Conservation (phyloP, 2,888 invertebrate genomes). For the Leptinotarsa tumamoca region DNA sequence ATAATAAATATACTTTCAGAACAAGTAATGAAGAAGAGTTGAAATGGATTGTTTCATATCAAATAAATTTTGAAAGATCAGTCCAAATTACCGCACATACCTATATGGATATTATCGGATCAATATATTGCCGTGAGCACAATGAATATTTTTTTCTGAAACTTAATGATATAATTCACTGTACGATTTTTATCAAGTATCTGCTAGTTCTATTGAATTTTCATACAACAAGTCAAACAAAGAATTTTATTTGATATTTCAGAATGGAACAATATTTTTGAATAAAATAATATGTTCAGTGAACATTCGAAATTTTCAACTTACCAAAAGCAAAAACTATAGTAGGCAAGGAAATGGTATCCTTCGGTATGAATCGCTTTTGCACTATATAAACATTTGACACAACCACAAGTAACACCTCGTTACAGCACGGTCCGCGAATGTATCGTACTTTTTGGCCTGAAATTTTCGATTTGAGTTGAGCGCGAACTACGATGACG, state of each 20-base stretch:
- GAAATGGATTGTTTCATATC: too few relatives aligned
- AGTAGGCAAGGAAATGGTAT: not conserved
- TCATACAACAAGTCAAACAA: not conserved
- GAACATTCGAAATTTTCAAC: not conserved
- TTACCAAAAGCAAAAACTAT: not conserved
- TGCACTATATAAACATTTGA: constrained; percentile 6
- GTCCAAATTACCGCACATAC: too few relatives aligned
- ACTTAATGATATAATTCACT: too few relatives aligned
- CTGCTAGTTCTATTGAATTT: too few relatives aligned
- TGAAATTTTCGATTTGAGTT: constrained; percentile 29
- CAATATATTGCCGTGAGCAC: not conserved
- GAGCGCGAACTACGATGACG: constrained; percentile 5
- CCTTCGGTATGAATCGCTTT: not conserved
- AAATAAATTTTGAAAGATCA: too few relatives aligned
- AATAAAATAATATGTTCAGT: too few relatives aligned
- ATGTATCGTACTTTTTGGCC: not conserved
- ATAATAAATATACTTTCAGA: too few relatives aligned
- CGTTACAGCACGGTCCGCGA: constrained; percentile 21
- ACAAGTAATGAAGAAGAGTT: too few relatives aligned
- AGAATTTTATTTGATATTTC: not conserved
- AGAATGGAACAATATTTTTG: not conserved
- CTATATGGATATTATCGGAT: too few relatives aligned
- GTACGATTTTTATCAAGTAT: too few relatives aligned
- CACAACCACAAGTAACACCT: not conserved
- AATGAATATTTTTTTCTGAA: not conserved